Base-by-base conservation (phyloP, 92 coral and sea anemone species). In the Isaurus tuberculatus region DNA sequence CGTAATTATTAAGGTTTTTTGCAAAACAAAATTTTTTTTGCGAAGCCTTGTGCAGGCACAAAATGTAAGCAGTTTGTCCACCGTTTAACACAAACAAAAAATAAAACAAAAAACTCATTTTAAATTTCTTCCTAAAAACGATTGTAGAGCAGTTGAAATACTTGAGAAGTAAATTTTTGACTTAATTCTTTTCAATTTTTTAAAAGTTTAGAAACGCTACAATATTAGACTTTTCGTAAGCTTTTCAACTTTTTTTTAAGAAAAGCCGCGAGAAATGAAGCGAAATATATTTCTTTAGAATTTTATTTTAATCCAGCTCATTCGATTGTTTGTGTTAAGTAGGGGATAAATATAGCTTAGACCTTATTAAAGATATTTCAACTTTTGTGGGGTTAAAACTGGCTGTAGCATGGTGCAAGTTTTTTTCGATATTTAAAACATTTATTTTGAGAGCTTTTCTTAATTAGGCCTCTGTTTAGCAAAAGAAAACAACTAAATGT, bases 171-270 rank as follows among this genome's bases (percentile, higher is more conserved):
- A 63, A 2, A 5, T 25, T 28, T 25, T 19, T 6, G 13, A 9
- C 29, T 26, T 0, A 63, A 63, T 25, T 26, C 32, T 10, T 63
- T 63, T 63, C 32, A 63, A 29, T 19, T 65, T 65, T 65, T 65
- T 9, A 46, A 46, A 8, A 46, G 53, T 46, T 19, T 19, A 5
- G 53, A 46, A 46, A 46, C 16, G 53, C 2, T 46, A 11, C 16
- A 46, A 40, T 19, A 55, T 55, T 58, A 72, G 67, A 84, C 67
- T 34, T 63, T 60, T 44, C 57, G 86, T 73, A 71, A 72, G 44
- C 48, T 60, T 72, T 73, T 64, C 31, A 72, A 27, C 32, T 40
- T 70, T n/a, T 49, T 14, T 37, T n/a, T 34, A 71, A 71, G 46
- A 57, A 25, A 34, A 48, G 46, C 34, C n/a, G n/a, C n/a, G n/a